Evolutionary conservation across 2,113 vertebrate genomes (phyloP), one percentile per base, ranked within the genome.

Genomic region (Antigone vipio): DNA sequence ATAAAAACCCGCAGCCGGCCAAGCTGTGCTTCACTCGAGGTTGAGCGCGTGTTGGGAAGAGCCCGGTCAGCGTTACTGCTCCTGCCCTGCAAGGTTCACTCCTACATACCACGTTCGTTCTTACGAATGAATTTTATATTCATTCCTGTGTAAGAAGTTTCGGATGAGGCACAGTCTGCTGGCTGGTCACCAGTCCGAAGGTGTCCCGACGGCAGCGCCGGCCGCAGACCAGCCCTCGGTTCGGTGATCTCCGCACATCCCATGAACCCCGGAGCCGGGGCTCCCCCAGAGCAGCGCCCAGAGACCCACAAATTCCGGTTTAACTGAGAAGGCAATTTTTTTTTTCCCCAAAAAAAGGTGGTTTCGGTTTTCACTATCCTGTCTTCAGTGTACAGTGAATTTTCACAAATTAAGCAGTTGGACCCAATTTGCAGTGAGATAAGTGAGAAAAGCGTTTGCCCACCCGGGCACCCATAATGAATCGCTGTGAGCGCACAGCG

Each of bases 121-220:
- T 24, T 24, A 3, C 2, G 24, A 24, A 8, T 5, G 8, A 21
- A 17, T 53, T 15, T 13, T 9, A 4, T 1, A 4, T 27, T 10
- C 42, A 2, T 21, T 21, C 59, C 27, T 8, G 9, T 18, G 4
- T 3, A 2, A 0, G n/a, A 2, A 1, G 8, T 6, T 17, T 7
- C 49, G 11, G 38, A 2, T 9, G 9, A 24, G 80, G 38, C 38
- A 8, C 1, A 19, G 52, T 16, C 79, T 11, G 32, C 32, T 44
- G 59, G 18, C 72, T 4, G 77, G 32, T 29, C 50, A 9, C 38
- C 38, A 21, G 34, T 1, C 23, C 6, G 21, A 2, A 4, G 32
- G 40, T 3, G 12, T 26, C 67, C 68, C 27, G 14, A 44, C 14
- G 42, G 42, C 42, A 44, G 42, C 13, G 42, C 42, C 6, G 42